Base-by-base conservation (phyloP, 2,888 invertebrate genomes). In the Drosophila cyrtoloma region DNA sequence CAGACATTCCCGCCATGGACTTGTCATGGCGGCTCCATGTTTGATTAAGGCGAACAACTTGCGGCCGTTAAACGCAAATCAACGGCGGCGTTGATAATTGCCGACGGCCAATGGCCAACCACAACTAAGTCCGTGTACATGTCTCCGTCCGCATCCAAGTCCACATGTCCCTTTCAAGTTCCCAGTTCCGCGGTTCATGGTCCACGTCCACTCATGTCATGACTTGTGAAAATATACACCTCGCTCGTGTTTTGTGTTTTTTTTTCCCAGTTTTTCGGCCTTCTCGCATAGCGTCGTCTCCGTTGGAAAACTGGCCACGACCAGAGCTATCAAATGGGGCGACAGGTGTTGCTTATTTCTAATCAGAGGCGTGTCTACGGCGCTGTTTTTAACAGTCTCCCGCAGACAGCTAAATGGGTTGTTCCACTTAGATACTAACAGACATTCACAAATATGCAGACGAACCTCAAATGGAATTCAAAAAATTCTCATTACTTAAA, bases 201-300 rank as follows among this genome's bases (percentile, higher is more conserved):
- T 65, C 51, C 53, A 64, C 66, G 60, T 66, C 73, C 81, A 78
- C 78, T 82, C 84, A 78, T 88, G 86, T 83, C 86, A 78, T 74
- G 86, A 88, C 86, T 88, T 88, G 86, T 88, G 88, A 86, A 86
- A 86, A 86, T 86, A 84, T 86, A 88, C 88, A 86, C 86, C 88
- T 88, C 61, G 77, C 76, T 73, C 57, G 60, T 60, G 79, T 75
- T 66, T 35, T 50, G 53, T 63, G 9, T 52, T 47, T 32, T n/a
- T 39, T 55, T 22, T 3, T 1, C 26, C 19, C 33, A 55, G 30
- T 71, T 66, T 63, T 65, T 74, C 51, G 66, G 72, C 35, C 28
- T 55, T 64, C 61, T 52, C 52, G 65, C 26, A 44, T 67, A 79
- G 76, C 79, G 76, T 70, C 58, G 22, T 32, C 44, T 22, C 9